Evolutionary conservation across 35 echinoderm and acorn worm genomes (phyloP).

Genomic region (Stichopus chloronotus): DNA sequence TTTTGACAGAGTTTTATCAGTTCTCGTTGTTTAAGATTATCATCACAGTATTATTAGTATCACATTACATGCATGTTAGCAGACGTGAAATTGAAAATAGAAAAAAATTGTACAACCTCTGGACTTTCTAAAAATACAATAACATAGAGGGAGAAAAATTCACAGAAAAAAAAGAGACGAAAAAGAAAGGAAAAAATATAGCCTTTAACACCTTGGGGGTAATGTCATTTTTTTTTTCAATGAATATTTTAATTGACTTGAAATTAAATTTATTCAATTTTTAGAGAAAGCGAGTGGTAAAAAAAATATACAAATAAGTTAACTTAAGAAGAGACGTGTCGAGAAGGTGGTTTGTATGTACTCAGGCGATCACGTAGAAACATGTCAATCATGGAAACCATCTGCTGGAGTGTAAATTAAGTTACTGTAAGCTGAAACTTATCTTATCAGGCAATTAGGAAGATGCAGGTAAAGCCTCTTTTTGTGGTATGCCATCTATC

Average conservation of each 20-base stretch:
- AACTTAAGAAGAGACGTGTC: neutral
- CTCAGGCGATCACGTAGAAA: constrained; percentile 31
- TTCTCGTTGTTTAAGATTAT: too few species aligned
- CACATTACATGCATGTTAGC: too few species aligned
- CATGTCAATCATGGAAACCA: constrained; percentile 19
- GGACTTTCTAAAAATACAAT: neutral
- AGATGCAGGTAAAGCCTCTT: neutral
- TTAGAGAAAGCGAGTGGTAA: neutral
- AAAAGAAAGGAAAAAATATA: too few species aligned
- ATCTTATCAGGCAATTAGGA: neutral
- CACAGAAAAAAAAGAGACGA: neutral
- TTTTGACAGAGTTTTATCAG: too few species aligned
- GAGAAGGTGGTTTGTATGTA: constrained; percentile 4
- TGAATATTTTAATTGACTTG: constrained; percentile 41
- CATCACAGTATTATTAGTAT: too few species aligned
- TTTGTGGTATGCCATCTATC: neutral
- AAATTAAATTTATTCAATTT: constrained; percentile 3
- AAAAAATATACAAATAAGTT: neutral
- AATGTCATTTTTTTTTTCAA: constrained; percentile 20
- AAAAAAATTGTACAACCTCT: neutral
- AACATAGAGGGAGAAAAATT: neutral
- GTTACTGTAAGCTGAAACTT: constrained; percentile 44
- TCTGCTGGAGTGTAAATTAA: constrained; percentile 6
- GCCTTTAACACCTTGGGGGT: neutral
- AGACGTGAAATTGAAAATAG: neutral